A percentile compares a stretch with the other conserved stretches of the same genome.
Conservation (phyloP, 2,888 invertebrate genomes). For the Hirtodrosophila trivittata region DNA sequence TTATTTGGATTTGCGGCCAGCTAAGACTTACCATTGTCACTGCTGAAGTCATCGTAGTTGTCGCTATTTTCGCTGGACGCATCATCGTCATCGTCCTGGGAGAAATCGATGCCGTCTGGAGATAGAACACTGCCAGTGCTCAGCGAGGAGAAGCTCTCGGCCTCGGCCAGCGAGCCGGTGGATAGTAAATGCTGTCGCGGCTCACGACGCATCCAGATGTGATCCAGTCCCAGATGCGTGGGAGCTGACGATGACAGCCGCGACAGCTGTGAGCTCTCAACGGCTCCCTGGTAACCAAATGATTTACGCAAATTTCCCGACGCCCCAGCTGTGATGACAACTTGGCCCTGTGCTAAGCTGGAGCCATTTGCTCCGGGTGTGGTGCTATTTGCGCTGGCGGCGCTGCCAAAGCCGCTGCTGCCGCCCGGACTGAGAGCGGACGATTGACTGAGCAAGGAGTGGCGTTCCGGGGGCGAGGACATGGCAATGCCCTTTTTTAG, state of each 20-base stretch:
- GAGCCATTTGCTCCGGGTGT: constrained; percentile 24
- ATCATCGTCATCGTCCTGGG: constrained; percentile 91
- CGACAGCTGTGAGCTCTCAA: constrained; percentile 83
- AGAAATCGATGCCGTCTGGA: constrained; percentile 91
- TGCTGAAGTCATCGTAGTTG: constrained; percentile 93
- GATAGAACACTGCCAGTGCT: constrained; percentile 93
- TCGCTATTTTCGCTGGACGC: constrained; percentile 94
- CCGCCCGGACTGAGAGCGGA: constrained; percentile 84
- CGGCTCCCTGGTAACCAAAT: constrained; percentile 71
- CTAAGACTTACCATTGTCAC: constrained; percentile 87
- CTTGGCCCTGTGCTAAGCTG: constrained; percentile 37
- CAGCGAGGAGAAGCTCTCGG: constrained; percentile 92
- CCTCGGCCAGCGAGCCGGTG: constrained; percentile 93
- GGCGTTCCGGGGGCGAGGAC: constrained; percentile 85
- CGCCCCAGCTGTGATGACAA: constrained; percentile 45
- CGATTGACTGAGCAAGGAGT: constrained; percentile 86
- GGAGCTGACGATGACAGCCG: constrained; percentile 94
- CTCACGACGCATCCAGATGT: constrained; percentile 94
- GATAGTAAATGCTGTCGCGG: constrained; percentile 93
- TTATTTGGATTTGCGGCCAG: neutral
- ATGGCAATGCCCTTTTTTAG: constrained; percentile 88
- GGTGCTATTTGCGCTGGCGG: constrained; percentile 73
- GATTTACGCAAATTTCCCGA: constrained; percentile 72
- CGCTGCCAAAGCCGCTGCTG: constrained; percentile 82
- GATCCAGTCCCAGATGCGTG: constrained; percentile 90